phyloP scores from a whole-genome alignment of 2,888 invertebrate species.

The Ornithoptera alexandrae region DNA sequence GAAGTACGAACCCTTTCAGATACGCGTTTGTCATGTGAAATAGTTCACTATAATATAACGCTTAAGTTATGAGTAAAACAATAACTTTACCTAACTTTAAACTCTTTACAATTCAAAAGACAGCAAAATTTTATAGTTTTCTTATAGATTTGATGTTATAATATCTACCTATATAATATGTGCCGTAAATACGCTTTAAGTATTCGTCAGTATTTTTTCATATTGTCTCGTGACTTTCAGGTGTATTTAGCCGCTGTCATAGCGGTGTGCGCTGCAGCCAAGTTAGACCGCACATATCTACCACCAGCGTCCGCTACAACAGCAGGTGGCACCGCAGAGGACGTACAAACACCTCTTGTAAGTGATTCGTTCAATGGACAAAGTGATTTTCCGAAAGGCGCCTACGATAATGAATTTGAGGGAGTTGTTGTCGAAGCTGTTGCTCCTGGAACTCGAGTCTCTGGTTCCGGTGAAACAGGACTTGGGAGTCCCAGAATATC shows the following conservation, averaged over 20 bases:
- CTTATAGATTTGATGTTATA: too few species aligned
- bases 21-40: too few species aligned
- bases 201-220: not conserved
- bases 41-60: too few species aligned
- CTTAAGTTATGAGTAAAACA: too few species aligned
- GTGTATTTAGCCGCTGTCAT: conserved; percentile 59
- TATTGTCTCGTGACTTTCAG: conserved; percentile 41
- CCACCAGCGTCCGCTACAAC: conserved; percentile 59
- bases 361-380: conserved; percentile 43
- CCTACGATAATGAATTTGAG: conserved; percentile 60
- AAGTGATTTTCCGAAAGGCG: conserved; percentile 51
- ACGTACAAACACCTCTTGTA: conserved; percentile 50
- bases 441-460: conserved; percentile 57
- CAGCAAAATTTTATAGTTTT: too few species aligned
- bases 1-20: too few species aligned
- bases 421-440: conserved; percentile 72
- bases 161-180: too few species aligned
- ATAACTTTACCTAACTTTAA: too few species aligned
- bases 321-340: conserved; percentile 59
- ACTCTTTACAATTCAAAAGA: too few species aligned
- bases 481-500: conserved; percentile 58
- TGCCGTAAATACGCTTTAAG: too few species aligned
- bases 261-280: conserved; percentile 63
- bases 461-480: conserved; percentile 51
- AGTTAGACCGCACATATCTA: conserved; percentile 60